Conservation (phyloP, 2,113 vertebrate genomes). For the Gallinago paraguaiae region DNA sequence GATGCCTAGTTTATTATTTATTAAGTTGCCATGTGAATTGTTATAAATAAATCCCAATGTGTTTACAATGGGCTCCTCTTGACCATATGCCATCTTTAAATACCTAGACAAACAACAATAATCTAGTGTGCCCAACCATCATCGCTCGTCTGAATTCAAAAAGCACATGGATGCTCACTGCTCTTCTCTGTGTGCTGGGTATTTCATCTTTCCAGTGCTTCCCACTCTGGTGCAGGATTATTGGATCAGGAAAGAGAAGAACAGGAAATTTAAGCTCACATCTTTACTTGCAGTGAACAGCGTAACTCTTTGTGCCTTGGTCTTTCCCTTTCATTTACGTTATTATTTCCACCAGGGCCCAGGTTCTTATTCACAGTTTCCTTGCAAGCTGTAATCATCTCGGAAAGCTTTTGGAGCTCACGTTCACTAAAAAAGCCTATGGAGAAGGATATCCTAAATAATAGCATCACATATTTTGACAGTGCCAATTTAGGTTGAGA, state of each 20-base stretch:
- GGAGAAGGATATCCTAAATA: constrained; percentile 29
- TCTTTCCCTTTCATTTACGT: constrained; percentile 10
- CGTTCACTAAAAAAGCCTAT: background rate
- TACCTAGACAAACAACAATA: background rate
- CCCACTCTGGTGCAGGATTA: background rate
- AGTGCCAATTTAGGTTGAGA: constrained; percentile 2
- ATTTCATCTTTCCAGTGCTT: background rate
- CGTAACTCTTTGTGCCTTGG: background rate
- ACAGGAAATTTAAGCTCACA: background rate
- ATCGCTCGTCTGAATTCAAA: background rate
- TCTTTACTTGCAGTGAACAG: background rate
- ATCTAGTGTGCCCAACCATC: too few species aligned
- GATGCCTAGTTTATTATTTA: background rate
- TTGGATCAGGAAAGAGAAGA: background rate
- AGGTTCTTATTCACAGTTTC: constrained; percentile 2
- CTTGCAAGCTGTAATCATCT: constrained; percentile 42
- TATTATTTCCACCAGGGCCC: constrained; percentile 28
- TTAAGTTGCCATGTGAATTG: background rate
- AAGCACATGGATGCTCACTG: background rate
- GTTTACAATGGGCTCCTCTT: background rate
- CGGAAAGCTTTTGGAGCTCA: constrained; percentile 23
- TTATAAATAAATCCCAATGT: background rate
- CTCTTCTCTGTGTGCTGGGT: background rate
- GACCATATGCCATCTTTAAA: background rate
- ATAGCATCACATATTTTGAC: constrained; percentile 25